Conservation (phyloP, 2,888 invertebrate species). For the Clepsis dumicolana region DNA sequence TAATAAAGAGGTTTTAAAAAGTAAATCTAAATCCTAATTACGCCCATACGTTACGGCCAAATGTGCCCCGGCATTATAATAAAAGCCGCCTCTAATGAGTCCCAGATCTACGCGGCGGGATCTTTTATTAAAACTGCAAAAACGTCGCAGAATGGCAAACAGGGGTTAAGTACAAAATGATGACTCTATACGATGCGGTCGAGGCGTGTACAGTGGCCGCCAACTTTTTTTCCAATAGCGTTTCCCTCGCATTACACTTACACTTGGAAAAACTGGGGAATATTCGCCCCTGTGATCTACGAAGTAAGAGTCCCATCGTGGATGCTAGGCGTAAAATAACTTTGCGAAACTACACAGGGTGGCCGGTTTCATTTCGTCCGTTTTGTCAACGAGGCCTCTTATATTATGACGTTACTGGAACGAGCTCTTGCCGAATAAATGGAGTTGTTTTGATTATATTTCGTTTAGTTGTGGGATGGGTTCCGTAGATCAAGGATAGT, state of each 20-base stretch:
- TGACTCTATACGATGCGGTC: slow-evolving; percentile 53
- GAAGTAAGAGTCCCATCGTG: neutral
- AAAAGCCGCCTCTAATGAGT: slow-evolving; percentile 23
- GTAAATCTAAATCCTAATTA: slow-evolving; percentile 9
- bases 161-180: slow-evolving; percentile 62
- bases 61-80: slow-evolving; percentile 12
- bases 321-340: slow-evolving; percentile 1
- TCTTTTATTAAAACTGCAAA: slow-evolving; percentile 68
- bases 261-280: neutral
- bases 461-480: slow-evolving; percentile 15
- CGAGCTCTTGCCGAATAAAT: slow-evolving; percentile 35
- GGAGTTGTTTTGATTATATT: slow-evolving; percentile 35
- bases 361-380: slow-evolving; percentile 35
- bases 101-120: slow-evolving; percentile 29
- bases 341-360: slow-evolving; percentile 35
- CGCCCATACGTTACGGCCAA: neutral
- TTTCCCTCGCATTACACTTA: neutral
- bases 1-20: slow-evolving; percentile 2
- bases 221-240: slow-evolving; percentile 42
- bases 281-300: neutral
- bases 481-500: slow-evolving; percentile 26
- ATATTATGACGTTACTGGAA: slow-evolving; percentile 33
- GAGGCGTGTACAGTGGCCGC: slow-evolving; percentile 32
- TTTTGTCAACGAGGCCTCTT: slow-evolving; percentile 35
- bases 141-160: slow-evolving; percentile 57